Evolutionary conservation across 2,113 vertebrate genomes (phyloP).

Genomic region (Cephalopterus ornatus): DNA sequence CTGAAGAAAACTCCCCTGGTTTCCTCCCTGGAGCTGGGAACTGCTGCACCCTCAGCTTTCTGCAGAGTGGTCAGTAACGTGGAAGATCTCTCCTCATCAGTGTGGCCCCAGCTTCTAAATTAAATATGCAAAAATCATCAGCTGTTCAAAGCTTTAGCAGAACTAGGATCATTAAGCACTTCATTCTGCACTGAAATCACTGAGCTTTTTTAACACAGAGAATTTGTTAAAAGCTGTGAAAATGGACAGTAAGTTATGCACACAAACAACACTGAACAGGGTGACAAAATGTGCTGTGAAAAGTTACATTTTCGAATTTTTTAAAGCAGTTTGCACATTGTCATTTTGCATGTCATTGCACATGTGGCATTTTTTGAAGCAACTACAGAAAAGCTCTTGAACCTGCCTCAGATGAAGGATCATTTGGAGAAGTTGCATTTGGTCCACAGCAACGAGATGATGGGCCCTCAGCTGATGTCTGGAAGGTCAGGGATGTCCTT

Average conservation of each 20-base stretch:
- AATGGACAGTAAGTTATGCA: neutral
- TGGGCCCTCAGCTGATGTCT: neutral
- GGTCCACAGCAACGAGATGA: neutral
- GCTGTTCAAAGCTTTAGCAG: neutral
- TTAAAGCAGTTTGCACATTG: neutral
- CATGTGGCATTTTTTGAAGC: neutral
- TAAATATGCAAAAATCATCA: neutral
- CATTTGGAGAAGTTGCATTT: neutral
- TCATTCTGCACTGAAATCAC: neutral
- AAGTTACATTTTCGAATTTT: neutral
- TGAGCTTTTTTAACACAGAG: neutral
- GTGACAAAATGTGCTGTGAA: neutral
- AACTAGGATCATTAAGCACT: neutral
- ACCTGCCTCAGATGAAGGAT: neutral
- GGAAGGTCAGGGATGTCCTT: neutral
- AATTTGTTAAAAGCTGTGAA: neutral
- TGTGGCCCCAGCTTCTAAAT: neutral
- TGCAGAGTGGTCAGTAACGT: neutral
- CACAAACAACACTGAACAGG: neutral
- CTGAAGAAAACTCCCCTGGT: neutral
- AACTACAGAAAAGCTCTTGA: neutral
- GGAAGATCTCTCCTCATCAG: neutral
- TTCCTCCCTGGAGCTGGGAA: neutral
- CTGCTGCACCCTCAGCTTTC: neutral
- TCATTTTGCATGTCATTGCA: no score